Conservation (phyloP, 2,797 vertebrate genomes). For the Hirundo rustica region DNA sequence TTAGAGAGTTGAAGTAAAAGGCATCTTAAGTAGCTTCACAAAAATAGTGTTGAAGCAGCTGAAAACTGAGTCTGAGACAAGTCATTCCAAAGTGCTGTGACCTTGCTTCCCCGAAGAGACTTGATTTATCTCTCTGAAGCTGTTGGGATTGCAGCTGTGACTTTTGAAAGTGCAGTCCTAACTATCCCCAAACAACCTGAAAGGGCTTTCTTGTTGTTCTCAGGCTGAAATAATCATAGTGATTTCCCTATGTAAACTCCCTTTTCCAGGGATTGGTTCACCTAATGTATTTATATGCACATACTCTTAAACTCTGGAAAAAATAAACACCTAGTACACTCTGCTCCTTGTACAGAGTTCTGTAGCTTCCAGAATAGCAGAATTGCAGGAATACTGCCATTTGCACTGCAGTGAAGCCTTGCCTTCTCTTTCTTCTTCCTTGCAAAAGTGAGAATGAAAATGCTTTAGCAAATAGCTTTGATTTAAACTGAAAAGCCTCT, state of each 20-base stretch:
- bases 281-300: conserved; percentile 1
- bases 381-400: neutral
- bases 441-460: conserved; percentile 34
- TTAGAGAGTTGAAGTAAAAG: neutral
- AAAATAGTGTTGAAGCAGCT: neutral
- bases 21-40: neutral
- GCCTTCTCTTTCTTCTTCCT: neutral
- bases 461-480: conserved; percentile 54
- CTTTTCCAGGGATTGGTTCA: neutral
- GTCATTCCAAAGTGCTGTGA: neutral
- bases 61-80: neutral
- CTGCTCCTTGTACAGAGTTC: conserved; percentile 2
- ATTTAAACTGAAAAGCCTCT: conserved; percentile 55
- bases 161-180: neutral
- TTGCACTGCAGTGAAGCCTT: neutral
- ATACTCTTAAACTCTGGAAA: conserved; percentile 11
- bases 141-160: neutral
- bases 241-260: neutral
- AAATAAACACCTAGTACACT: conserved; percentile 47
- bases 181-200: neutral
- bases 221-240: neutral
- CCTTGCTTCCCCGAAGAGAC: neutral
- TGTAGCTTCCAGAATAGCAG: neutral
- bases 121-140: neutral
- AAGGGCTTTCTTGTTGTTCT: neutral